Evolutionary conservation across 2,888 invertebrate genomes (phyloP).

Genomic region (Perithous albicinctus): DNA sequence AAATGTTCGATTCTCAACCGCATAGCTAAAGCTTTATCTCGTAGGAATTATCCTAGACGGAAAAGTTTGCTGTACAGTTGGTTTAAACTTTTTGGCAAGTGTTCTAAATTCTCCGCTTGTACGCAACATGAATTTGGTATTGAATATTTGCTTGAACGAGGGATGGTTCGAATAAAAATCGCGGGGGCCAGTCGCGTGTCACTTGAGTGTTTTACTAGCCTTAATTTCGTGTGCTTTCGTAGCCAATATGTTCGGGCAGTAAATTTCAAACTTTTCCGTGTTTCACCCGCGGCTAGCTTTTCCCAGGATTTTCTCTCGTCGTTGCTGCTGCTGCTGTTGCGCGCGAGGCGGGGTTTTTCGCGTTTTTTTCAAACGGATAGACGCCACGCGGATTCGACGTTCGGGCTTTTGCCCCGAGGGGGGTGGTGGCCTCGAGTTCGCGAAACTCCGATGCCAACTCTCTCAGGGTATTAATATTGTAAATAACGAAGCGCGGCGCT

Average conservation of each 20-base stretch:
- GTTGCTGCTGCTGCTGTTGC: constrained; percentile 52
- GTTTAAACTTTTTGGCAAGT: constrained; percentile 67
- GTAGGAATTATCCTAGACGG: constrained; percentile 54
- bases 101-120: constrained; percentile 44
- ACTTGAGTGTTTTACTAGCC: constrained; percentile 83
- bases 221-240: constrained; percentile 83
- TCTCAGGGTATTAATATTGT: constrained; percentile 77
- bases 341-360: constrained; percentile 9
- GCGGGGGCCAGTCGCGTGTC: constrained; percentile 74
- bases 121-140: constrained; percentile 60
- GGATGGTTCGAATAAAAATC: constrained; percentile 58
- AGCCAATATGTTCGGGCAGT: constrained; percentile 83
- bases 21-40: neutral
- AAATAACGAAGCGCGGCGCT: constrained; percentile 73
- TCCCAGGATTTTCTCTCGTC: constrained; percentile 65
- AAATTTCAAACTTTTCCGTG: constrained; percentile 81
- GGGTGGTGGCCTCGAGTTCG: constrained; percentile 43
- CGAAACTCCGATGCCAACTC: constrained; percentile 70
- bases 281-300: constrained; percentile 64
- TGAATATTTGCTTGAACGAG: constrained; percentile 66
- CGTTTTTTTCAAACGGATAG: constrained; percentile 73
- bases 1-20: neutral
- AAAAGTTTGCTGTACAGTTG: constrained; percentile 39
- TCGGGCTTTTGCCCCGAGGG: constrained; percentile 52
- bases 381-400: constrained; percentile 69